Base-by-base conservation (phyloP, 2,113 vertebrate genomes). In the Nerophis lumbriciformis region DNA sequence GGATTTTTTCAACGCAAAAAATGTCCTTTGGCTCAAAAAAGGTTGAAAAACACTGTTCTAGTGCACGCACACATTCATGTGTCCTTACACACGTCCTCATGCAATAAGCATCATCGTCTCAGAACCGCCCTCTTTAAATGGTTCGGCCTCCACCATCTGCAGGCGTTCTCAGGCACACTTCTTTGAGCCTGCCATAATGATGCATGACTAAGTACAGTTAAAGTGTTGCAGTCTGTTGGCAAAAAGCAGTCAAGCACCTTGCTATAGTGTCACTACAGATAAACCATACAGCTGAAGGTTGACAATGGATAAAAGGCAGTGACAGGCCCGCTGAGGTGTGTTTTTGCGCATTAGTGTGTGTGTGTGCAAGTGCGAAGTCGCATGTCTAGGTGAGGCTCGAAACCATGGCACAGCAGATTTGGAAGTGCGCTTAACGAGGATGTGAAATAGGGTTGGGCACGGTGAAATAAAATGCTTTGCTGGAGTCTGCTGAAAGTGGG, bases 141-240 rank as follows among this genome's bases (percentile, higher is more conserved):
- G 77, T 77, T 79, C 77, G 79, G 83, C 76, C 82, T 78, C 78
- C 75, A 77, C 83, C 85, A 88, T 87, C 86, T 87, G 85, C 85
- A 81, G 86, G 82, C 85, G 67, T 83, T 84, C 86, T 78, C 85
- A 84, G 81, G 80, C 79, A 84, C 82, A 85, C 85, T 72, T 71
- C 86, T 82, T 78, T 80, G 79, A 82, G 75, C 81, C 84, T 81
- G 85, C 88, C 82, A 86, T 86, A 87, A 87, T 88, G 83, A 88
- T 85, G 82, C 86, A 87, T 87, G 88, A 88, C 85, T 88, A 87
- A 88, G 86, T 87, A 87, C 86, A 87, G 86, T 87, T 87, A 90
- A 85, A 88, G 87, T 85, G 83, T 86, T 86, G 85, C 85, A 86
- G 87, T 88, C 85, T 89, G 88, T 83, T 89, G 86, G 87, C 86